Conservation (phyloP, 2,113 vertebrate genomes). For the Anarhynchus alexandrinus region DNA sequence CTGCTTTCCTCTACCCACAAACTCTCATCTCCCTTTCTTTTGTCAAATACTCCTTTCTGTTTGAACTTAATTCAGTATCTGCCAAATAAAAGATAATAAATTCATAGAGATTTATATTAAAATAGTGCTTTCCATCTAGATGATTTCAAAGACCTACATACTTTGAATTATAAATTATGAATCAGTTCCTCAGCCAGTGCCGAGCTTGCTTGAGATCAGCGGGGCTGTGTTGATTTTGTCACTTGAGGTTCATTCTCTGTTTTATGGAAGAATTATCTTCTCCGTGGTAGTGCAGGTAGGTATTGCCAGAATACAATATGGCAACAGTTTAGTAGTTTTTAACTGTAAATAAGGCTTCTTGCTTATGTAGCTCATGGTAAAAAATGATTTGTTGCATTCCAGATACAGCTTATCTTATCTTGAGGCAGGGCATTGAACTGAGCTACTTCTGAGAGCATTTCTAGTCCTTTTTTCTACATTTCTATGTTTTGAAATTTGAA, state of each 20-base stretch:
- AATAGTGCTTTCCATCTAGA: neutral
- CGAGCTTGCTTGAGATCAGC: neutral
- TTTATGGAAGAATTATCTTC: neutral
- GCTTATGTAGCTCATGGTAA: neutral
- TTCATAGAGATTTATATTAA: slow-evolving; percentile 11
- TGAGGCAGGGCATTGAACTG: neutral
- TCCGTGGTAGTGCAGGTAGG: neutral
- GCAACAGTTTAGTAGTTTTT: neutral
- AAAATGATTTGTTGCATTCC: neutral
- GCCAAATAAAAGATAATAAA: slow-evolving; percentile 16
- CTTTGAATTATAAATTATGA: slow-evolving; percentile 9
- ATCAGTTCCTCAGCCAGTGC: neutral
- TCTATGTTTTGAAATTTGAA: neutral
- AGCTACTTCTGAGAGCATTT: neutral
- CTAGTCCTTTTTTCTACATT: neutral
- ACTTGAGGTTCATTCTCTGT: neutral
- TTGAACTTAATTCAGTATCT: neutral
- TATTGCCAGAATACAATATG: neutral
- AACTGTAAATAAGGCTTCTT: neutral
- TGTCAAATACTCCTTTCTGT: neutral
- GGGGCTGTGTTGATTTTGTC: neutral
- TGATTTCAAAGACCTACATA: neutral
- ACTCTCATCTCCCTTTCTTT: slow-evolving; percentile 1
- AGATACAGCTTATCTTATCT: neutral
- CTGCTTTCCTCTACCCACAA: neutral